phyloP scores from a whole-genome alignment of 2,113 vertebrate species.

The Amia ocellicauda region DNA sequence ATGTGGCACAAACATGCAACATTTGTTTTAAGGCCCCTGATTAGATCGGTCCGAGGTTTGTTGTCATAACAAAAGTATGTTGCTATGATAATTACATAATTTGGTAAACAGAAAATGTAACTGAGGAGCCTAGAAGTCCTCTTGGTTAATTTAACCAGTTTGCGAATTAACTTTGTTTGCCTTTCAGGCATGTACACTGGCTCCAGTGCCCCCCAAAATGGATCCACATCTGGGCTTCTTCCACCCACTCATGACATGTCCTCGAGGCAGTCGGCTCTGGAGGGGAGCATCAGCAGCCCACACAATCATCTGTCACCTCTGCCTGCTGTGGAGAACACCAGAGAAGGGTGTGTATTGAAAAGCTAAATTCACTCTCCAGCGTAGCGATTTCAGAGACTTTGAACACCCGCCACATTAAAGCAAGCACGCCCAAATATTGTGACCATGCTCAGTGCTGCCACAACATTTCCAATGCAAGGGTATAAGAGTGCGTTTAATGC shows the following conservation, averaged over 20 bases:
- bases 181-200: constrained; percentile 82
- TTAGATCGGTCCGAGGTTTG: constrained; percentile 42
- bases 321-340: constrained; percentile 65
- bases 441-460: no score
- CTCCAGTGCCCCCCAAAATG: constrained; percentile 70
- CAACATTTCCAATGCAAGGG: no score
- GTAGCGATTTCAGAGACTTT: no score
- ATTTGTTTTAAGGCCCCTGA: constrained; percentile 48
- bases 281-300: constrained; percentile 69
- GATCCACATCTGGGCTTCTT: constrained; percentile 68
- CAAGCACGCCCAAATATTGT: no score
- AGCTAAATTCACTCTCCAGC: background rate
- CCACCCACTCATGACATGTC: constrained; percentile 65
- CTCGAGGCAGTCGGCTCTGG: constrained; percentile 73
- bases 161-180: constrained; percentile 61
- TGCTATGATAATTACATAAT: constrained; percentile 58
- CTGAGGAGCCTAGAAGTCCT: constrained; percentile 27
- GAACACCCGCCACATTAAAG: no score
- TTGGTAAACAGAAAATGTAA: constrained; percentile 40
- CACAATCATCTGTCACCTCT: constrained; percentile 80
- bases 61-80: constrained; percentile 61
- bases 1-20: constrained; percentile 51
- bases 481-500: no score
- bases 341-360: constrained; percentile 76
- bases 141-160: constrained; percentile 48